phyloP scores from a whole-genome alignment of 2,888 invertebrate species.

The Busseola fusca region DNA sequence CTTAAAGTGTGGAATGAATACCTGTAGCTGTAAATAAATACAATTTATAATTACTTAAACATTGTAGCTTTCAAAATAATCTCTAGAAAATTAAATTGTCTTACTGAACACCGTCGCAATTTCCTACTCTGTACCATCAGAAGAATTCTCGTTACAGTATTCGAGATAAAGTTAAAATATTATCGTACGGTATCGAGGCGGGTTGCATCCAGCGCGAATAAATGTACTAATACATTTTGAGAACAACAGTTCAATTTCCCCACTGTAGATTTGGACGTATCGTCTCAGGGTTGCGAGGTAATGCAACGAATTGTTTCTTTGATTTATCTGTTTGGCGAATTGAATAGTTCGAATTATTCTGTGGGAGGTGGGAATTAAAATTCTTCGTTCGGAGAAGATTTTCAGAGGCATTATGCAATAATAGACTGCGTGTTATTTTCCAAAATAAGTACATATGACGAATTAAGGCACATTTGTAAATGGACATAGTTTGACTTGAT shows the following conservation, averaged over 20 bases:
- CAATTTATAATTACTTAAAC: neutral
- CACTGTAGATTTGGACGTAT: constrained; percentile 61
- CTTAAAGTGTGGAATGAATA: neutral
- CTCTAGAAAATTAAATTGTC: neutral
- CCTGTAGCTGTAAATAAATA: too few species aligned
- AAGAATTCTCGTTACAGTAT: constrained; percentile 80
- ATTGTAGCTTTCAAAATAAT: too few species aligned
- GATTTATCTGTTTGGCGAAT: constrained; percentile 59
- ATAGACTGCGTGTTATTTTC: neutral
- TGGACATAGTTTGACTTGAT: neutral
- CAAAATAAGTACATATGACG: neutral
- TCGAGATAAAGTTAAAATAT: constrained; percentile 87
- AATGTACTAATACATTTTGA: constrained; percentile 85
- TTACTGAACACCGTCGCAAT: constrained; percentile 32
- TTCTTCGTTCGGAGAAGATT: neutral
- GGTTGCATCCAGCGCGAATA: constrained; percentile 79
- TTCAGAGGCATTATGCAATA: neutral
- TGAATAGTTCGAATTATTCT: constrained; percentile 47
- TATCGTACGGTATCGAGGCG: constrained; percentile 83
- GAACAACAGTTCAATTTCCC: constrained; percentile 85
- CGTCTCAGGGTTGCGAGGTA: constrained; percentile 59
- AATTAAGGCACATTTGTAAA: neutral
- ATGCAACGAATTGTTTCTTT: constrained; percentile 52
- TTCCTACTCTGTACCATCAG: constrained; percentile 63
- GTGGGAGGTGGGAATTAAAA: constrained; percentile 4